Percentiles rank a stretch among this genome's conserved stretches.
These are phyloP conservation scores for Nibea coibor DNA, from an alignment of 2,113 vertebrate genomes.

Conservation along the genomic window DNA sequence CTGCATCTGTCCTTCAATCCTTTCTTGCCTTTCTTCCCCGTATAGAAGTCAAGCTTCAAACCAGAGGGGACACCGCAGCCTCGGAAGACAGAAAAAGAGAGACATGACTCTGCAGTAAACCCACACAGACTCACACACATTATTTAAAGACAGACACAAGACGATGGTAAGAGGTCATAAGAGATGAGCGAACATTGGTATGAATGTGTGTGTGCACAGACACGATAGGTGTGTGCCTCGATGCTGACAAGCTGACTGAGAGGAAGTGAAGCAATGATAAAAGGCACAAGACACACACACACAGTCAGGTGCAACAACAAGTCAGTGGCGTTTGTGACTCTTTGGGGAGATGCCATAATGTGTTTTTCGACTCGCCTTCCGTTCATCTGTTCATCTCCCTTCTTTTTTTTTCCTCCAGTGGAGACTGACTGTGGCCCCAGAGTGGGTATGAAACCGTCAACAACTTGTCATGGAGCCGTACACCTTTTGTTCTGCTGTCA, in stretches of 20 bases:
- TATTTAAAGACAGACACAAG: background rate
- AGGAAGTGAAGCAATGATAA: conserved; percentile 28
- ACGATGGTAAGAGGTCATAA: background rate
- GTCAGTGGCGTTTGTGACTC: conserved; percentile 32
- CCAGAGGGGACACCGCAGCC: background rate
- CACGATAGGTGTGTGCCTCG: conserved; percentile 4
- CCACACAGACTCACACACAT: background rate
- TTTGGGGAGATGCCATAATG: conserved; percentile 24
- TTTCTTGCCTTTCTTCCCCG: background rate
- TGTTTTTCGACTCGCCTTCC: conserved; percentile 34
- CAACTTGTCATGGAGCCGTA: conserved; percentile 55
- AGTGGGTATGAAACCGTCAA: conserved; percentile 62
- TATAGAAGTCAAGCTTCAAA: background rate
- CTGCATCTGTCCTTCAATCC: background rate
- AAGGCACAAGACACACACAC: conserved; percentile 28
- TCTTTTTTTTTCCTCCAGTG: conserved; percentile 13
- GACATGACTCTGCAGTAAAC: background rate
- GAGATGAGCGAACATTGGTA: background rate
- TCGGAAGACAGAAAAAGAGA: background rate
- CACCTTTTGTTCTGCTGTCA: conserved; percentile 57
- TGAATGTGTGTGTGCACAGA: background rate
- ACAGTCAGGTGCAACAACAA: conserved; percentile 16
- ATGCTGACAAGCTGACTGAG: conserved; percentile 1
- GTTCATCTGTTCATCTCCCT: conserved; percentile 45
- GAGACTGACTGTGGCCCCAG: conserved; percentile 37